These are phyloP conservation scores for Sebastes kiyomatsui DNA, from an alignment of 2,797 vertebrate species.

Conservation along the genomic window DNA sequence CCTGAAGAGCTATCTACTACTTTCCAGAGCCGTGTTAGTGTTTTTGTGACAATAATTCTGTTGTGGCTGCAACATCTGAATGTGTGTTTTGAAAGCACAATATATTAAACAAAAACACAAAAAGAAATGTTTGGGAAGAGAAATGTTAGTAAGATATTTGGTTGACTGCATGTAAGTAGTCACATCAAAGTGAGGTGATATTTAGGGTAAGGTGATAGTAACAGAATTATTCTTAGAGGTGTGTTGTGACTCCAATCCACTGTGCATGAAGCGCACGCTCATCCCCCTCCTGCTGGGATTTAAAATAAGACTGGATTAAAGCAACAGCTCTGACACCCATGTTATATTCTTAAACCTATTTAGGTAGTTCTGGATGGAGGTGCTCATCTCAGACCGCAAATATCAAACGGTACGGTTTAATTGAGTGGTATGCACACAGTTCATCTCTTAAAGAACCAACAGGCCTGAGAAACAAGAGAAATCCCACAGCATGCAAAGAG, in stretches of 20 bases:
- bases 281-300: slow-evolving; percentile 31
- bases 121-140: background rate
- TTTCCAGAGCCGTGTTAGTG: background rate
- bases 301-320: slow-evolving; percentile 36
- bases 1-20: slow-evolving; percentile 3
- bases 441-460: slow-evolving; percentile 8
- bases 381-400: background rate
- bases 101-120: slow-evolving; percentile 9
- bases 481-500: slow-evolving; percentile 62
- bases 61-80: background rate
- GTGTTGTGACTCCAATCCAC: slow-evolving; percentile 21
- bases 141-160: slow-evolving; percentile 30
- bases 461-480: slow-evolving; percentile 6
- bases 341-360: slow-evolving; percentile 22
- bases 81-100: slow-evolving; percentile 11
- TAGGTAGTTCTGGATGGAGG: background rate
- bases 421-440: background rate
- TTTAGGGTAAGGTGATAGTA: slow-evolving; percentile 1
- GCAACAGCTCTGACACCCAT: slow-evolving; percentile 13
- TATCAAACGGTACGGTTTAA: background rate
- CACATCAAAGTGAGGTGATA: slow-evolving; percentile 1
- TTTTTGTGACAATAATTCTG: slow-evolving; percentile 14
- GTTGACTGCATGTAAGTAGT: background rate
- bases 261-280: slow-evolving; percentile 22
- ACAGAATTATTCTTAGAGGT: slow-evolving; percentile 6